These are phyloP conservation scores for Carollia perspicillata DNA, from an alignment of 2,113 vertebrate genomes.

Conservation along the genomic window DNA sequence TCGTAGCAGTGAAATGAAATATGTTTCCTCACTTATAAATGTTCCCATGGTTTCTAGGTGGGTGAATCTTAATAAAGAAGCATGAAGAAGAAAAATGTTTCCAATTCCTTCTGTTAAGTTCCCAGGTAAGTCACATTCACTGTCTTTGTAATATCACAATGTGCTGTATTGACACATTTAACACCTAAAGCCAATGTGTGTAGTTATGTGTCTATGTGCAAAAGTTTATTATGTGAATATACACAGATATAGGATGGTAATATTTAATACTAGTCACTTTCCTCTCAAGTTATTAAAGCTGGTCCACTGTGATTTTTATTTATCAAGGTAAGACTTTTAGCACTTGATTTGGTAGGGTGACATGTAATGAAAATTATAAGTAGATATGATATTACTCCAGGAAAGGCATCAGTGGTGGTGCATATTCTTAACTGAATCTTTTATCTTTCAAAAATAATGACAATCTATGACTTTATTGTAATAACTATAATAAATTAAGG, in stretches of 20 bases:
- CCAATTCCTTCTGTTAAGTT: conserved; percentile 55
- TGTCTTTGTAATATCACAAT: conserved; percentile 50
- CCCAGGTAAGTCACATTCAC: not conserved
- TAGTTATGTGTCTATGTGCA: not conserved
- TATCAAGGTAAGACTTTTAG: conserved; percentile 24
- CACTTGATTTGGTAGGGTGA: conserved; percentile 5
- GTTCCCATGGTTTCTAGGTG: conserved; percentile 44
- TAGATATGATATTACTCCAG: not conserved
- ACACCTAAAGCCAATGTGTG: not conserved
- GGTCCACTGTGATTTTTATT: not conserved
- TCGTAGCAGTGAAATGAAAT: conserved; percentile 42
- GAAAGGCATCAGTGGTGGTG: not conserved
- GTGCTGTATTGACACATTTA: conserved; percentile 35
- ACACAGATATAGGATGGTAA: conserved; percentile 6
- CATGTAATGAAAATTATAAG: conserved; percentile 6
- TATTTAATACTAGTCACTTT: conserved; percentile 31
- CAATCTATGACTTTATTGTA: conserved; percentile 34
- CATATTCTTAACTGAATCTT: conserved; percentile 29
- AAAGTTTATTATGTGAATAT: not conserved
- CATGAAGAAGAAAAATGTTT: conserved; percentile 60
- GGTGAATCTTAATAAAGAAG: conserved; percentile 63
- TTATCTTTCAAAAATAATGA: conserved; percentile 39
- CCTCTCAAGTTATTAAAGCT: conserved; percentile 36
- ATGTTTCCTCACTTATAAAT: conserved; percentile 48
- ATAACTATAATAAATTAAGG: conserved; percentile 42